phyloP scores from a whole-genome alignment of 1,140 invertebrate genomes.

The Hylaeus volcanicus region DNA sequence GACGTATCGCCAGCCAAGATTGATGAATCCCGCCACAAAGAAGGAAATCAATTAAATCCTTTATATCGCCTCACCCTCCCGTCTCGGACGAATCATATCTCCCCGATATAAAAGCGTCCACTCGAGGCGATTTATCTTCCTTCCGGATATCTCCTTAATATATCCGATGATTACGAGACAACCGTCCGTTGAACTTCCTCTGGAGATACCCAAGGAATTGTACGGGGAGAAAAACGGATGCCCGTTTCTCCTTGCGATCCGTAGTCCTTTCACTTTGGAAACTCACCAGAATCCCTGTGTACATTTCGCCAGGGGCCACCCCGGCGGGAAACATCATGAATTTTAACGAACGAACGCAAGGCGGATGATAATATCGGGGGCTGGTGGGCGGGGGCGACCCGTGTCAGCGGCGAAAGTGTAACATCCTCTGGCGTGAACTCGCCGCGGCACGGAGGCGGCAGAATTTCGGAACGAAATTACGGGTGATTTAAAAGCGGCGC shows the following conservation, averaged over 20 bases:
- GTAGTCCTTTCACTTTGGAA: background rate
- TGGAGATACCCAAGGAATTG: background rate
- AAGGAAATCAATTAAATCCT: slow-evolving; percentile 49
- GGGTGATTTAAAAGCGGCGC: slow-evolving; percentile 37
- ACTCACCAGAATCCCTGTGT: background rate
- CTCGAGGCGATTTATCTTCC: slow-evolving; percentile 38
- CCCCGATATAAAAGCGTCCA: slow-evolving; percentile 33
- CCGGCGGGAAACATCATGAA: slow-evolving; percentile 36
- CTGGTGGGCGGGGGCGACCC: slow-evolving; percentile 4
- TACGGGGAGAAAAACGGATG: background rate
- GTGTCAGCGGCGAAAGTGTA: slow-evolving; percentile 39
- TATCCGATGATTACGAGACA: slow-evolving; percentile 24
- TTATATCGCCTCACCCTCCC: background rate
- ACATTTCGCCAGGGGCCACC: slow-evolving; percentile 1
- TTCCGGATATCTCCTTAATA: slow-evolving; percentile 34
- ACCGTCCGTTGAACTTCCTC: background rate
- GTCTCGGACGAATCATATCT: slow-evolving; percentile 5
- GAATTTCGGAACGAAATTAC: slow-evolving; percentile 39
- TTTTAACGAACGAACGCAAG: slow-evolving; percentile 45
- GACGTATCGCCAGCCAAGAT: slow-evolving; percentile 19
- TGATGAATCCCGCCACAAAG: background rate
- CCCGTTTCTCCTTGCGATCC: no score
- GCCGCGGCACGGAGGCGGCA: background rate
- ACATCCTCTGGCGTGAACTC: slow-evolving; percentile 27
- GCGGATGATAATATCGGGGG: slow-evolving; percentile 35